These are phyloP conservation scores for Uropetala carovei DNA, from an alignment of 2,888 invertebrate genomes.

Conservation along the genomic window DNA sequence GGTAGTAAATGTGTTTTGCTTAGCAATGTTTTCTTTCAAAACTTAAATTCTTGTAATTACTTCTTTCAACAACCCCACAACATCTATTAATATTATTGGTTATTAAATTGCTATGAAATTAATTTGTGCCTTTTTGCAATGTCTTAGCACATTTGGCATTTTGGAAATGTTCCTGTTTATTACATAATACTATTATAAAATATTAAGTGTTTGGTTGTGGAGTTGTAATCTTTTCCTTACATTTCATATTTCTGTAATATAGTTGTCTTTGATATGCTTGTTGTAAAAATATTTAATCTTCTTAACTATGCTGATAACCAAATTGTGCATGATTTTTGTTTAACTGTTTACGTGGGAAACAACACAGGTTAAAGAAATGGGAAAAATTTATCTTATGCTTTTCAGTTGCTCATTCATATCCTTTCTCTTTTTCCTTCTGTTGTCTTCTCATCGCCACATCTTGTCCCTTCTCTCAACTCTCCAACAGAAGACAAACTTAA, in stretches of 20 bases:
- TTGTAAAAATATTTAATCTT: slow-evolving; percentile 18
- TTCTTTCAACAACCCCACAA: slow-evolving; percentile 7
- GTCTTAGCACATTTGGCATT: not conserved
- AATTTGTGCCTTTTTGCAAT: not conserved
- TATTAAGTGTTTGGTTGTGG: slow-evolving; percentile 34
- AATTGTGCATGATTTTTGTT: slow-evolving; percentile 44
- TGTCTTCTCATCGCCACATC: slow-evolving; percentile 72
- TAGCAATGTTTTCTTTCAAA: slow-evolving; percentile 28
- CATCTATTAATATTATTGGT: not conserved
- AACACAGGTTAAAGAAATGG: slow-evolving; percentile 54
- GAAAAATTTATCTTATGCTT: slow-evolving; percentile 59
- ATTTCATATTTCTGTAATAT: not conserved
- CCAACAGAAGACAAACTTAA: slow-evolving; percentile 84
- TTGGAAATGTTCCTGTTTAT: not conserved
- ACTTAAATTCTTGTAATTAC: slow-evolving; percentile 17
- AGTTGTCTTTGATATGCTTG: slow-evolving; percentile 29
- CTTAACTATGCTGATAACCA: slow-evolving; percentile 6
- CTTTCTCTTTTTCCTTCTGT: slow-evolving; percentile 68
- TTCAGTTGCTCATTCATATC: slow-evolving; percentile 42
- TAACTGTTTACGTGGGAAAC: slow-evolving; percentile 46
- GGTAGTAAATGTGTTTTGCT: slow-evolving; percentile 40
- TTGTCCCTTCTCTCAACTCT: slow-evolving; percentile 67
- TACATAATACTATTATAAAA: not conserved
- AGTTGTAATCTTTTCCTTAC: slow-evolving; percentile 2
- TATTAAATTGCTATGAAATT: not conserved